Evolutionary conservation across 2,797 vertebrate species (phyloP), one percentile per base, ranked within the genome.

Genomic region (Scolopax bukidnonensis): DNA sequence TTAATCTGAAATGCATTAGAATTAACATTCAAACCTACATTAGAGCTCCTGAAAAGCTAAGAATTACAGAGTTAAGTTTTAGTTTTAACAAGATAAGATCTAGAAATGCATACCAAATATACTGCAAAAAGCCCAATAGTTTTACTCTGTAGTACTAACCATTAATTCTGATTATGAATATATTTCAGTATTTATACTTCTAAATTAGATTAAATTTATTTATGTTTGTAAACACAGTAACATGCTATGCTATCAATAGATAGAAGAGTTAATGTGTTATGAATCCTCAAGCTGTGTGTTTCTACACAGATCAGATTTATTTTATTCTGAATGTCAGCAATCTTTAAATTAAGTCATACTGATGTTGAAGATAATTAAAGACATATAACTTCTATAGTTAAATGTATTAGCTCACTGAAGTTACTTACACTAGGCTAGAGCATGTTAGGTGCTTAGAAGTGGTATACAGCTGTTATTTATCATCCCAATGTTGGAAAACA

Each of bases 391-490:
- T 95, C 84, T 77, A 82, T 5, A 90, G 70, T 76, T 89, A 96
- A 92, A 90, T 95, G 77, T 93, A 94, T 92, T 93, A 95, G 74
- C 5, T 4, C n/a, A 76, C 43, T 89, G 64, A 77, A 94, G 82
- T 91, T 87, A 71, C 75, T 93, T 92, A 57, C 50, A 53, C 57
- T 16, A 78, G 48, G 64, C 90, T 71, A 87, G 68, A 93, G 75
- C 45, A 67, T 1, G 17, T 90, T 94, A 94, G 68, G 87, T 94
- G 59, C 84, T 85, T 68, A 81, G 57, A 85, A 80, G 20, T 80
- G 54, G 57, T 85, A 71, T 71, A 92, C 96, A 96, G 95, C 91
- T 96, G 92, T 1, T 89, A 96, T 96, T 93, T 94, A 95, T 96
- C 95, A 97, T 92, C 87, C 64, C 75, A 80, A 61, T 84, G 87